Conservation (phyloP, 2,888 invertebrate genomes). For the Dusona sp. region DNA sequence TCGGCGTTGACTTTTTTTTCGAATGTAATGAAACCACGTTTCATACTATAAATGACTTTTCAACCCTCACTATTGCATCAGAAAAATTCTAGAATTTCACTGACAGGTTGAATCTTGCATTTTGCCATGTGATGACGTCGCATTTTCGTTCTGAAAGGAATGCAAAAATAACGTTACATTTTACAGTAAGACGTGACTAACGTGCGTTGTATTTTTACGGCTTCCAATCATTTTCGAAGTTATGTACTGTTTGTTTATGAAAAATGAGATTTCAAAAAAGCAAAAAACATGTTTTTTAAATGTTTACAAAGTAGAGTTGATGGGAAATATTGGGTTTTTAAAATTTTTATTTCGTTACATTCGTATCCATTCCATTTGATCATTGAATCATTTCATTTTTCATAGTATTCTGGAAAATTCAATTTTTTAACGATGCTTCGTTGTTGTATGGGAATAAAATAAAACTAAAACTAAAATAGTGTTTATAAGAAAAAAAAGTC, state of each 20-base stretch:
- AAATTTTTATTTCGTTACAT: too few relatives aligned
- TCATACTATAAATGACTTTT: background rate
- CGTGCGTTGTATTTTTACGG: slow-evolving; percentile 4
- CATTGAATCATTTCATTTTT: too few relatives aligned
- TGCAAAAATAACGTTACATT: background rate
- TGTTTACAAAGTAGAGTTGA: background rate
- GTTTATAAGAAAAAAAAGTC: background rate
- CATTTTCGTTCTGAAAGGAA: background rate
- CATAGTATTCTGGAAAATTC: too few relatives aligned
- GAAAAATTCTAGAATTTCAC: background rate
- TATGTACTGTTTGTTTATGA: background rate
- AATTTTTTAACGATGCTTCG: background rate
- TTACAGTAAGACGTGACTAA: slow-evolving; percentile 6
- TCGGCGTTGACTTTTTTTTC: background rate
- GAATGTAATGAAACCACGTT: background rate
- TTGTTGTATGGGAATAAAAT: background rate
- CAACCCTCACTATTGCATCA: background rate
- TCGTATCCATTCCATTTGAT: too few relatives aligned
- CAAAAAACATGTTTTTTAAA: background rate
- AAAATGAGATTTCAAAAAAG: background rate
- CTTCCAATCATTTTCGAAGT: background rate
- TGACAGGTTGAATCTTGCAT: background rate
- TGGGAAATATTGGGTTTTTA: background rate
- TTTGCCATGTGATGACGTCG: background rate
- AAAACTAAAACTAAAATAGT: too few relatives aligned